Evolutionary conservation across 2,113 vertebrate species (phyloP).

Genomic region (Halcyon malimbica): DNA sequence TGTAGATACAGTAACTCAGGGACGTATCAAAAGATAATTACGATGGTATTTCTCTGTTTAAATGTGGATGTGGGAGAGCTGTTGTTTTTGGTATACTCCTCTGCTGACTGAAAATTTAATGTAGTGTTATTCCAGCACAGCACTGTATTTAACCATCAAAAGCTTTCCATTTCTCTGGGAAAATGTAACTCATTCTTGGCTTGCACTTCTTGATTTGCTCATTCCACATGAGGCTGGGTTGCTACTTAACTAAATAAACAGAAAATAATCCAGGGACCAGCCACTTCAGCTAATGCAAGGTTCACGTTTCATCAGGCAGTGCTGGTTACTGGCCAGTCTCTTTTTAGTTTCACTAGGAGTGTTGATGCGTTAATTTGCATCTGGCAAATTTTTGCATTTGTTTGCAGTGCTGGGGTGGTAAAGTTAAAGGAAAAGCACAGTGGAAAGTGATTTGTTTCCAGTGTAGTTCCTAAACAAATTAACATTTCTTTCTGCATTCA

Average conservation of each 20-base stretch:
- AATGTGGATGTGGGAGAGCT: constrained; percentile 14
- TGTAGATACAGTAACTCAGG: constrained; percentile 65
- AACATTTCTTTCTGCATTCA: neutral
- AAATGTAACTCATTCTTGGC: constrained; percentile 51
- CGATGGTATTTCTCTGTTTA: constrained; percentile 15
- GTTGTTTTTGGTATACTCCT: neutral
- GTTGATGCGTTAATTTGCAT: neutral
- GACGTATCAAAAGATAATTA: constrained; percentile 43
- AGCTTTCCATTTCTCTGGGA: constrained; percentile 39
- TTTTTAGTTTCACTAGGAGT: neutral
- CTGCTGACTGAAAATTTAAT: constrained; percentile 12
- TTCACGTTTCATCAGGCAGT: neutral
- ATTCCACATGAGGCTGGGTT: constrained; percentile 29
- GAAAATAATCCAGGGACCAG: neutral
- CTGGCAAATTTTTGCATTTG: neutral
- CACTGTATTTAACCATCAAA: constrained; percentile 42
- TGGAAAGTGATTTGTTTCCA: neutral
- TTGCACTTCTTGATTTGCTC: neutral
- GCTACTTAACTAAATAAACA: constrained; percentile 60
- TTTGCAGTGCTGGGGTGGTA: neutral
- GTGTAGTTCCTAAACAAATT: neutral
- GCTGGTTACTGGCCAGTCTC: neutral
- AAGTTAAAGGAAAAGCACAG: neutral
- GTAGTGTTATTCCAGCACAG: neutral
- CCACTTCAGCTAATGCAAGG: neutral